phyloP scores from a whole-genome alignment of 2,888 invertebrate species.

The Pyrrhia umbra region DNA sequence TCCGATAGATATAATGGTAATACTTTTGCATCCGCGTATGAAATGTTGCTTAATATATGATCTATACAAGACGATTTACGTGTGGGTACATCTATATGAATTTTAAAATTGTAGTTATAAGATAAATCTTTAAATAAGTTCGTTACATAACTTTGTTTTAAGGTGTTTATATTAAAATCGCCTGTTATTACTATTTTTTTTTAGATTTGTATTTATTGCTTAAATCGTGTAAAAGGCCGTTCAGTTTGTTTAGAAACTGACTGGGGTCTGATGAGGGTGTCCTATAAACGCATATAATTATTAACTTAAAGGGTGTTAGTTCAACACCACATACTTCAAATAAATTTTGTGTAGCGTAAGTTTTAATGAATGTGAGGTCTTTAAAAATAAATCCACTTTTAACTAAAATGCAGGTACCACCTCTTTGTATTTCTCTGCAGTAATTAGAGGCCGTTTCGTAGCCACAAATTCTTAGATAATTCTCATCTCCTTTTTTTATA shows the following conservation, averaged over 20 bases:
- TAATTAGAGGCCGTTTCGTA: not conserved
- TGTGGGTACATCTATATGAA: slow-evolving; percentile 7
- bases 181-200: slow-evolving; percentile 1
- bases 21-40: slow-evolving; percentile 1
- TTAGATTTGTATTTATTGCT: slow-evolving; percentile 3
- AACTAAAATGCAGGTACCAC: slow-evolving; percentile 8
- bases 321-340: slow-evolving; percentile 14
- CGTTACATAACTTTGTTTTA: slow-evolving; percentile 1
- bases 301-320: not conserved
- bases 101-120: not conserved
- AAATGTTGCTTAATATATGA: slow-evolving; percentile 12
- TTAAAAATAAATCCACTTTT: slow-evolving; percentile 1
- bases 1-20: slow-evolving; percentile 5
- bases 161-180: slow-evolving; percentile 4
- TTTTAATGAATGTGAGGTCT: not conserved
- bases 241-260: not conserved
- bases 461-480: not conserved
- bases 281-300: slow-evolving; percentile 5
- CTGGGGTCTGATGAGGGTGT: slow-evolving; percentile 5
- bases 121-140: not conserved
- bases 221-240: slow-evolving; percentile 6
- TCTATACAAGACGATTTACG: slow-evolving; percentile 10
- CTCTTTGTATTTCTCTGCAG: slow-evolving; percentile 8
- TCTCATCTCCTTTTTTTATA: slow-evolving; percentile 9
- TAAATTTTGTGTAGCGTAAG: not conserved